Percentiles rank a stretch among this genome's conserved stretches.
Evolutionary conservation across 2,113 vertebrate genomes (phyloP).

Genomic region (Paralichthys olivaceus): DNA sequence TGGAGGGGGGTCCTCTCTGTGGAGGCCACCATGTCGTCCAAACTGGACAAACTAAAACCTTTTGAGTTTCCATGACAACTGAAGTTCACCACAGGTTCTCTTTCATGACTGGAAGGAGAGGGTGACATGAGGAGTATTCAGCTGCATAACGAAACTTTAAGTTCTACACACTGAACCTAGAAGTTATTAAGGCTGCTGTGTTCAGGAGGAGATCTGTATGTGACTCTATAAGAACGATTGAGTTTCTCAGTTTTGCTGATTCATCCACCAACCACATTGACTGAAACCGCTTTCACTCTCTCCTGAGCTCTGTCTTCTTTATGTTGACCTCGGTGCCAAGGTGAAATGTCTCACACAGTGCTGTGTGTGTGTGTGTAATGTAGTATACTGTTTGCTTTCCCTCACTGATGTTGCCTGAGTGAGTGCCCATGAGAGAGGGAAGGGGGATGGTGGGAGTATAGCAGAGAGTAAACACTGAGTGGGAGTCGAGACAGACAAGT

Average conservation of each 20-base stretch:
- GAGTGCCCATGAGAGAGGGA: conserved; percentile 45
- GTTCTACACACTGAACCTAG: too few relatives aligned
- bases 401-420: conserved; percentile 63
- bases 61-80: too few relatives aligned
- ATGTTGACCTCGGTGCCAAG: conserved; percentile 61
- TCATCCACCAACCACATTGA: conserved; percentile 8
- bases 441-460: conserved; percentile 54
- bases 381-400: conserved; percentile 58
- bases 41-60: too few relatives aligned
- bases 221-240: not conserved
- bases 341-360: conserved; percentile 64
- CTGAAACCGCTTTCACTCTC: conserved; percentile 25
- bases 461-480: conserved; percentile 42
- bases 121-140: too few relatives aligned
- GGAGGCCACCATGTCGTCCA: too few relatives aligned
- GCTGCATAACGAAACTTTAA: too few relatives aligned
- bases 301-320: conserved; percentile 8
- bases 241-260: conserved; percentile 48
- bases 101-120: too few relatives aligned
- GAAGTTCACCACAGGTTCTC: too few relatives aligned
- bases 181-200: too few relatives aligned
- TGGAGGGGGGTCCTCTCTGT: too few relatives aligned
- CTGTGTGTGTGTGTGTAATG: conserved; percentile 23
- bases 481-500: conserved; percentile 22
- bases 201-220: not conserved